Percentiles rank a stretch among this genome's conserved stretches.
These are phyloP conservation scores for Rapana venosa DNA, from an alignment of 2,888 invertebrate species.

Conservation along the genomic window DNA sequence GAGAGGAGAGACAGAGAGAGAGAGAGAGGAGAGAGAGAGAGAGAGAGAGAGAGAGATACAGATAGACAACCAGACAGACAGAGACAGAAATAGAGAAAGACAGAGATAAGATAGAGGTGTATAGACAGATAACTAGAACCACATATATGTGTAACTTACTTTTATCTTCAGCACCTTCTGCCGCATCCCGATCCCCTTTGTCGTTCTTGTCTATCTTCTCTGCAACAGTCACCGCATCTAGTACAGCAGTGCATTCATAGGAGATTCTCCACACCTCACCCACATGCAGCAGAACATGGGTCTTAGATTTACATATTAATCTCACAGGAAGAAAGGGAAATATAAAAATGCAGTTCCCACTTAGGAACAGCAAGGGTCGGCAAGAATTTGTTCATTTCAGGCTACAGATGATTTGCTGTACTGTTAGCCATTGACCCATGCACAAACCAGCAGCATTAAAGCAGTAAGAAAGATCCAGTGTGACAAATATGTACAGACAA, in stretches of 20 bases:
- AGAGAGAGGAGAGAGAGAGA: not conserved
- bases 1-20: too few relatives aligned
- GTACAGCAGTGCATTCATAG: too few relatives aligned
- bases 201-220: slow-evolving; percentile 62
- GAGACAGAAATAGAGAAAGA: not conserved
- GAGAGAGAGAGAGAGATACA: not conserved
- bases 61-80: not conserved
- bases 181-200: slow-evolving; percentile 63
- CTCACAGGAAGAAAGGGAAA: too few relatives aligned
- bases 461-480: not conserved
- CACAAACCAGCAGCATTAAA: not conserved
- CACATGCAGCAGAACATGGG: too few relatives aligned
- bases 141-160: slow-evolving; percentile 37
- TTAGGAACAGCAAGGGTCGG: too few relatives aligned
- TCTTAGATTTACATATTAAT: too few relatives aligned
- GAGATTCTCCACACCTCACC: too few relatives aligned
- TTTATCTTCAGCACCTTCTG: slow-evolving; percentile 46
- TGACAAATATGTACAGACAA: too few relatives aligned
- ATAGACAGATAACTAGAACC: not conserved
- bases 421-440: not conserved
- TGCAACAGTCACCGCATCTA: slow-evolving; percentile 38
- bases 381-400: too few relatives aligned
- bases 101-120: not conserved
- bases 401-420: too few relatives aligned
- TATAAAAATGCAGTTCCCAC: too few relatives aligned